Conservation (phyloP, 2,888 invertebrate species). For the Drosophila fulvimacula region DNA sequence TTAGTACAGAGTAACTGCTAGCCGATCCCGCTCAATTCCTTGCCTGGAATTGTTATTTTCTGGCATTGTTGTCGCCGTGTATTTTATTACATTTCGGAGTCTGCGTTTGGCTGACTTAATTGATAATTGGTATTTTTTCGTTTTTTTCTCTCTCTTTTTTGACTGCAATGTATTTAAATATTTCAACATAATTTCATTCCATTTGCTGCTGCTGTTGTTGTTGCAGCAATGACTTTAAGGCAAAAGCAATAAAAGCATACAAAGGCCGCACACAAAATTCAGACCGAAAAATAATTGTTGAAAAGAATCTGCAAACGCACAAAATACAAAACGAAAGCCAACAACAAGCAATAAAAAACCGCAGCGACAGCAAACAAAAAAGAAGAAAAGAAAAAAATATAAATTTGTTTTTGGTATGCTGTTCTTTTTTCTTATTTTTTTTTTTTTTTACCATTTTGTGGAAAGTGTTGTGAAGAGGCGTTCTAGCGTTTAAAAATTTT, state of each 20-base stretch:
- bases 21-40: not conserved
- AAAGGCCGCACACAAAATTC: slow-evolving; percentile 49
- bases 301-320: slow-evolving; percentile 73
- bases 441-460: slow-evolving; percentile 37
- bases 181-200: slow-evolving; percentile 75
- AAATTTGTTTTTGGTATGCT: slow-evolving; percentile 38
- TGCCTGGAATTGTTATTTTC: slow-evolving; percentile 45
- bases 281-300: slow-evolving; percentile 69
- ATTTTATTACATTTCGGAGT: slow-evolving; percentile 69
- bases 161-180: slow-evolving; percentile 69
- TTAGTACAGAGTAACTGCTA: slow-evolving; percentile 1
- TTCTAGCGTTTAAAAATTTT: slow-evolving; percentile 82
- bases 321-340: slow-evolving; percentile 49
- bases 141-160: slow-evolving; percentile 2
- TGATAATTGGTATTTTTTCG: slow-evolving; percentile 72
- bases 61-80: slow-evolving; percentile 48
- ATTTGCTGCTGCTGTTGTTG: slow-evolving; percentile 36
- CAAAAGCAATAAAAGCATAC: slow-evolving; percentile 48
- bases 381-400: slow-evolving; percentile 20
- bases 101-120: slow-evolving; percentile 79
- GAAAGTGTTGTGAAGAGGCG: slow-evolving; percentile 83
- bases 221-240: slow-evolving; percentile 44
- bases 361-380: slow-evolving; percentile 57
- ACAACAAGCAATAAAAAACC: slow-evolving; percentile 72
- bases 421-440: slow-evolving; percentile 14